These are phyloP conservation scores for Catonia carolina DNA, from an alignment of 2,888 invertebrate genomes.

Conservation along the genomic window DNA sequence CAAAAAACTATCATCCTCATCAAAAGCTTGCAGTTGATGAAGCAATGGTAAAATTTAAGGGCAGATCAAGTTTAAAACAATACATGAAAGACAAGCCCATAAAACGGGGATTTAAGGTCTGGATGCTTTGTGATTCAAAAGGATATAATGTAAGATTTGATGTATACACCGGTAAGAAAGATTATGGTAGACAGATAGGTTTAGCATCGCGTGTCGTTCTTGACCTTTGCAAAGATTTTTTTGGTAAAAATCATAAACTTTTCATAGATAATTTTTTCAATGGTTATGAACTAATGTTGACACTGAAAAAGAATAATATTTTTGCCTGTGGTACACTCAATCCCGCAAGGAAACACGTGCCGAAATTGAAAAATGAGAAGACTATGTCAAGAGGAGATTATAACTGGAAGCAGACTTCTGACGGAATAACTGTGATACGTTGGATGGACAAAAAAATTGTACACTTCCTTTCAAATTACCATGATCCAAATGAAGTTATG, in stretches of 20 bases:
- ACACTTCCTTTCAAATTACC: constrained; percentile 8
- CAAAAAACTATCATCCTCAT: background rate
- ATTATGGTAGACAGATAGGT: background rate
- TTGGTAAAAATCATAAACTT: background rate
- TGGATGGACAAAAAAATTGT: constrained; percentile 8
- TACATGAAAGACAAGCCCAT: too few species aligned
- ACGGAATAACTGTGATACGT: background rate
- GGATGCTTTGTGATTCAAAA: background rate
- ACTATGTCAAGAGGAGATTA: background rate
- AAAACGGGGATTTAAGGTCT: background rate
- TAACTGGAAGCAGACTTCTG: constrained; percentile 1
- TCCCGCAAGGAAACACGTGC: background rate
- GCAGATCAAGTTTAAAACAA: background rate
- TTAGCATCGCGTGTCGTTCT: background rate
- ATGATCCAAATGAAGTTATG: background rate
- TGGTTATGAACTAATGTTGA: background rate
- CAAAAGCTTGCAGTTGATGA: background rate
- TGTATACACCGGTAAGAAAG: background rate
- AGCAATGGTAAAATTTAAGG: background rate
- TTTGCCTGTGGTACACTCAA: background rate
- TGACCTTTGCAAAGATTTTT: background rate
- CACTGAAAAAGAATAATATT: background rate
- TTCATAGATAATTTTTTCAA: constrained; percentile 1
- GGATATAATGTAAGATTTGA: background rate
- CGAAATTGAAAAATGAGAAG: background rate